Evolutionary conservation across 2,113 vertebrate species (phyloP), one percentile per base, ranked within the genome.

Genomic region (Sterrhoptilus dennistouni): DNA sequence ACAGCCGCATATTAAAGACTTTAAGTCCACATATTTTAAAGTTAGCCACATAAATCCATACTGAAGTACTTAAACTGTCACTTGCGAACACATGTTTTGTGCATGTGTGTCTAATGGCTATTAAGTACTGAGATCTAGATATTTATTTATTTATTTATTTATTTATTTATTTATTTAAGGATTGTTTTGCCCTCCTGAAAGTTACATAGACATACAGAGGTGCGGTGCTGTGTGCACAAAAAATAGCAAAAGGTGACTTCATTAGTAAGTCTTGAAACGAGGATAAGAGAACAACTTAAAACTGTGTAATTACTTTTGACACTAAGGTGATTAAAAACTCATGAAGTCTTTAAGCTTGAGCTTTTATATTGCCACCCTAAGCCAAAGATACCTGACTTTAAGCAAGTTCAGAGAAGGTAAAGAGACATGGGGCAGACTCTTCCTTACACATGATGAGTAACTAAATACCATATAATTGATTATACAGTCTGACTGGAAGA

Each of bases 401-500:
- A 80, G 74, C 64, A 88, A 96, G 94, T 97, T 96, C 96, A 97
- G 94, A 59, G 84, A 87, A 96, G 95, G 89, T 95, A 87, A 87
- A 87, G 81, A 95, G 66, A 54, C 64, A 21, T 57, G 57, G 42
- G 87, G 13, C 66, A 85, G 65, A 68, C 25, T 78, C 36, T 90
- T 97, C 47, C 65, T 93, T 56, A 72, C 14, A 19, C 28, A 31
- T 8, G 11, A 72, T 72, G 31, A 72, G 27, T 94, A 69, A 36
- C 69, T 79, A 79, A 80, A 63, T 84, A 28, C 52, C 9, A 3
- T 44, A 29, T 47, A 66, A 29, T 64, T 75, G 36, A 18, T 84
- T 52, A 27, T 87, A 33, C 31, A 49, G 69, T 27, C 36, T 77
- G 52, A 40, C 52, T 36, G 23, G 19, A 45, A 44, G 40, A 71